These are phyloP conservation scores for Drosophila nigritarsus DNA, from an alignment of 2,888 invertebrate species.

Conservation along the genomic window DNA sequence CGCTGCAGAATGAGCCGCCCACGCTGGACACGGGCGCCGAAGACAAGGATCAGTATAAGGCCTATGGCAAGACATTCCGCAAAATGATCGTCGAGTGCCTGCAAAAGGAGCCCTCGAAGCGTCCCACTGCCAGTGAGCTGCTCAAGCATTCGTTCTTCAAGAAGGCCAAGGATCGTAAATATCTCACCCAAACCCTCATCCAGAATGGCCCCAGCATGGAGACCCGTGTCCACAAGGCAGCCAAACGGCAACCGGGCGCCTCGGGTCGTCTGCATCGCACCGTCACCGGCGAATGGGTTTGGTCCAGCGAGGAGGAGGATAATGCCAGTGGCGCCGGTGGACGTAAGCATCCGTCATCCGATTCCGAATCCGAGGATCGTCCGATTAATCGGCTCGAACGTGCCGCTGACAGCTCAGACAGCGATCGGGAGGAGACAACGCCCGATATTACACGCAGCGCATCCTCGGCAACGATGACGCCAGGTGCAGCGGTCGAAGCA, in stretches of 20 bases:
- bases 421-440: constrained; percentile 86
- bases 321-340: constrained; percentile 85
- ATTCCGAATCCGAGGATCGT: constrained; percentile 86
- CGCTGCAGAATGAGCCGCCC: constrained; percentile 99
- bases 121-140: constrained; percentile 97
- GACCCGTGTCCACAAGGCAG: constrained; percentile 94
- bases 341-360: constrained; percentile 85
- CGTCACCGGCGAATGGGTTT: constrained; percentile 98
- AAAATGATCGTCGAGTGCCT: constrained; percentile 98
- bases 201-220: constrained; percentile 95
- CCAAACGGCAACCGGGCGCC: constrained; percentile 93
- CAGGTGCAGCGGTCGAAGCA: constrained; percentile 18
- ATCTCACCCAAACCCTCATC: constrained; percentile 93
- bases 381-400: constrained; percentile 88
- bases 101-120: constrained; percentile 96
- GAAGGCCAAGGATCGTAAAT: constrained; percentile 97
- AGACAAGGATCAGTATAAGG: constrained; percentile 98
- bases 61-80: constrained; percentile 98
- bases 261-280: constrained; percentile 95
- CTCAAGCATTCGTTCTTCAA: constrained; percentile 99
- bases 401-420: constrained; percentile 88
- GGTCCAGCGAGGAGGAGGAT: constrained; percentile 97
- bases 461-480: constrained; percentile 72
- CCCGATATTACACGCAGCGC: constrained; percentile 84
- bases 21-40: constrained; percentile 97